Evolutionary conservation across 2,113 vertebrate genomes (phyloP).

Genomic region (Nyctibius bracteatus): DNA sequence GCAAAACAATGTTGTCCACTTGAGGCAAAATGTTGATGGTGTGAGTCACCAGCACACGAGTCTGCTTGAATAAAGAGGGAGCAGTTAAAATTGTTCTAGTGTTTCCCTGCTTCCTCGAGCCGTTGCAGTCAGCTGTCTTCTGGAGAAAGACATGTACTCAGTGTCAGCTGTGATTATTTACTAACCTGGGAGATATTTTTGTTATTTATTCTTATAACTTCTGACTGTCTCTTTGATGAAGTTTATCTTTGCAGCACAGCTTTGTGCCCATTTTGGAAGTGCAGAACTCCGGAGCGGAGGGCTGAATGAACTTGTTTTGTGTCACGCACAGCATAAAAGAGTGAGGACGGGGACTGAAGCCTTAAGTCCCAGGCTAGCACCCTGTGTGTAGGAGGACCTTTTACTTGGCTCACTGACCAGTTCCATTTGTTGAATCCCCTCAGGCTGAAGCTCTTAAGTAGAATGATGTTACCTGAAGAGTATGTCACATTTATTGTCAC

Average conservation of each 20-base stretch:
- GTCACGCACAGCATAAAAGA: background rate
- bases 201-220: background rate
- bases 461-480: background rate
- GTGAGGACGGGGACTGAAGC: background rate
- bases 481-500: background rate
- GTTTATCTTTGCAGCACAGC: background rate
- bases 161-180: background rate
- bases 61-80: conserved; percentile 70
- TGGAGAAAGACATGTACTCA: background rate
- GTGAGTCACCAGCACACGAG: conserved; percentile 91
- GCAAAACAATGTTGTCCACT: conserved; percentile 84
- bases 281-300: background rate
- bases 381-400: background rate
- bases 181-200: background rate
- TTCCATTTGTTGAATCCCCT: background rate
- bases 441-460: background rate
- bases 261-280: background rate
- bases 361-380: background rate
- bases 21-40: conserved; percentile 84
- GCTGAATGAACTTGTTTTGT: background rate
- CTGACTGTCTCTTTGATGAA: background rate
- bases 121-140: background rate
- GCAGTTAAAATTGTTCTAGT: background rate
- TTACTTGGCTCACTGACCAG: background rate
- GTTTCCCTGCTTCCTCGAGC: background rate